phyloP scores from a whole-genome alignment of 2,113 vertebrate species.

The Copsychus sechellarum region DNA sequence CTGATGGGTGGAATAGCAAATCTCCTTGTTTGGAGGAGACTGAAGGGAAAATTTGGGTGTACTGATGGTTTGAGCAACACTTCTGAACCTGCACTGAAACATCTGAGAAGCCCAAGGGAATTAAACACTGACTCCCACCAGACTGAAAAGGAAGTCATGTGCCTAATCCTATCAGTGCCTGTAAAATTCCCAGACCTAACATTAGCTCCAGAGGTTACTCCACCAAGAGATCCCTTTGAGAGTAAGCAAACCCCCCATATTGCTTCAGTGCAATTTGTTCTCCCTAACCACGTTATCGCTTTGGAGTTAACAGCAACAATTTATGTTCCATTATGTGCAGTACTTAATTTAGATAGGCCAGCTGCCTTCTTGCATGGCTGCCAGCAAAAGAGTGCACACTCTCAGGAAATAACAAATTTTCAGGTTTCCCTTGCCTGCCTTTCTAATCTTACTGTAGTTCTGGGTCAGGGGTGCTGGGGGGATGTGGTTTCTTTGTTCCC shows the following conservation, averaged over 20 bases:
- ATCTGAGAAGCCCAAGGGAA: not conserved
- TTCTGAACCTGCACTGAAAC: not conserved
- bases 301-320: constrained; percentile 10
- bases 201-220: not conserved
- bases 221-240: not conserved
- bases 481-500: not conserved
- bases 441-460: not conserved
- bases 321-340: not conserved
- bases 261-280: constrained; percentile 1
- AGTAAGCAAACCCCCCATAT: not conserved
- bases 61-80: not conserved
- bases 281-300: not conserved
- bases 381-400: not conserved
- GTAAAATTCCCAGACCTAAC: constrained; percentile 39
- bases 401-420: not conserved
- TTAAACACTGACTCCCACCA: not conserved
- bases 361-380: not conserved
- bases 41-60: not conserved
- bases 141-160: constrained; percentile 8
- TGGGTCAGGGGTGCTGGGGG: not conserved
- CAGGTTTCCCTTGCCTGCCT: not conserved
- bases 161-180: constrained; percentile 40
- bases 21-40: not conserved
- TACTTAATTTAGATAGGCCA: constrained; percentile 35
- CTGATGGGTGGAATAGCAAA: not conserved